Evolutionary conservation across 2,113 vertebrate genomes (phyloP).

Genomic region (Atractosteus spatula): DNA sequence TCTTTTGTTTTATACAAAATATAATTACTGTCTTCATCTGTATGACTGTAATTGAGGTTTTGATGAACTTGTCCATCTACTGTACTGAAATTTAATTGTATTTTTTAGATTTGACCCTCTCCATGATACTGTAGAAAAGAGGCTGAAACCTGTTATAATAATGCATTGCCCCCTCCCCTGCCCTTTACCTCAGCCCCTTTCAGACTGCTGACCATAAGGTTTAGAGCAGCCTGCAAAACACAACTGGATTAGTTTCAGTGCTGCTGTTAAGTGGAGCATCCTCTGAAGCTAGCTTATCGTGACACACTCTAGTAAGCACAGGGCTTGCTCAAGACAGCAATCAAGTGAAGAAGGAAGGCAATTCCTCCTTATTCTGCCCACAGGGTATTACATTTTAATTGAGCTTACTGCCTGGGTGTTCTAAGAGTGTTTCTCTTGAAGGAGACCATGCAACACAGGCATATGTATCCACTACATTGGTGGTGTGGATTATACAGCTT

Average conservation of each 20-base stretch:
- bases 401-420: not conserved
- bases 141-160: too few relatives aligned
- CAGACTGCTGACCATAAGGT: not conserved
- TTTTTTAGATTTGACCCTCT: too few relatives aligned
- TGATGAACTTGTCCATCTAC: too few relatives aligned
- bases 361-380: not conserved
- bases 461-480: too few relatives aligned
- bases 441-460: not conserved
- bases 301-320: not conserved
- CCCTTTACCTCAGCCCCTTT: too few relatives aligned
- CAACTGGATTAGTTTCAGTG: not conserved
- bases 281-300: not conserved
- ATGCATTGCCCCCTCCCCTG: too few relatives aligned
- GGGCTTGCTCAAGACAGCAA: not conserved
- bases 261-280: not conserved
- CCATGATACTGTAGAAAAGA: too few relatives aligned
- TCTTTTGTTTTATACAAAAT: too few relatives aligned
- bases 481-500: too few relatives aligned
- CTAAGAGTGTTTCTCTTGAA: not conserved
- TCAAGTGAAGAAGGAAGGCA: not conserved
- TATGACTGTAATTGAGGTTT: too few relatives aligned
- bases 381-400: slow-evolving; percentile 1
- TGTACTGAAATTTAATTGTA: too few relatives aligned
- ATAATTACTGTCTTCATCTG: too few relatives aligned
- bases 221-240: not conserved